Base-by-base conservation (phyloP, 2,113 vertebrate genomes). In the Myotis davidii region DNA sequence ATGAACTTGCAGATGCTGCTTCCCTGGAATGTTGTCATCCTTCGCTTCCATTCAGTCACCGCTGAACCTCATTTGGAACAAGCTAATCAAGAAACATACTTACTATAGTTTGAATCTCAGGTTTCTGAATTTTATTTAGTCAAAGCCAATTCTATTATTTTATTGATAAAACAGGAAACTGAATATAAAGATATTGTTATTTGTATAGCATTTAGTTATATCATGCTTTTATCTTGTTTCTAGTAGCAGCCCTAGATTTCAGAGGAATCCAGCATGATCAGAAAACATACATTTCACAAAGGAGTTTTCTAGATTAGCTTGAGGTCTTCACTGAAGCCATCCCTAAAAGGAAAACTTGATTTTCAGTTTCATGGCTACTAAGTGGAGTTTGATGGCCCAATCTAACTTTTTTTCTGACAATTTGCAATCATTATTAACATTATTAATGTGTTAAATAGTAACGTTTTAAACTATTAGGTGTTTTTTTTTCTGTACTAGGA, bases 251-350 rank as follows among this genome's bases (percentile, higher is more conserved):
- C 39, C 42, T 94, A 65, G 73, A 85, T 81, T 94, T 78, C 73
- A 94, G 67, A 88, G 25, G 34, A 67, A 34, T 84, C 34, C 32
- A 69, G 9, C 14, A 18, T 54, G 34, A 77, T 64, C 8, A 70
- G 52, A 64, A 65, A 88, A 52, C 21, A 45, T 9, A 3, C 17
- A 9, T 85, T 89, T 69, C 72, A 81, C 0, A 1, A 16, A 50
- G 48, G 78, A 85, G 32, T 81, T 95, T 93, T 59, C 42, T 88
- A 72, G 59, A 72, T 95, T 77, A 37, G 45, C 39, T 94, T 42
- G 84, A 42, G 27, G 32, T 56, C 67, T 85, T 39, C 42, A 25
- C 48, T 54, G 48, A 88, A 88, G 74, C 45, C 48, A 39, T 82
- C 76, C 21, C 37, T 91, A 45, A 74, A 85, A 77, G 17, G 67